Base-by-base conservation (phyloP, 2,797 vertebrate genomes). In the Ctenopoma multispine region DNA sequence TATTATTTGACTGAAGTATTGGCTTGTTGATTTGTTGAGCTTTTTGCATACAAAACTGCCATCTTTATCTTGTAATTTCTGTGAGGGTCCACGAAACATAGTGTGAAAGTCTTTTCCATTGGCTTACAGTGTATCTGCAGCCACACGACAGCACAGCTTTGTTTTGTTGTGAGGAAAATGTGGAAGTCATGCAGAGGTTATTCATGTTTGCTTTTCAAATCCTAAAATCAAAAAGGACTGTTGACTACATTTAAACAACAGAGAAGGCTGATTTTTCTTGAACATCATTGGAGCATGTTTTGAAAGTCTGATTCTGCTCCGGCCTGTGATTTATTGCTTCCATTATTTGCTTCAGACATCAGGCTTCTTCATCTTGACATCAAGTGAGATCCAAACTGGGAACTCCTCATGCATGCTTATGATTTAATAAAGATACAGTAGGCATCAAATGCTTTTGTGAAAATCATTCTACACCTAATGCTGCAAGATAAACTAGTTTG, bases 191-290 rank as follows among this genome's bases (percentile, higher is more conserved):
- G 23, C 43, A n/a, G 18, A 55, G 50, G 72, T 50, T 3, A 62
- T 63, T 63, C 12, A 47, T 60, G 24, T 36, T 53, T 47, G 49
- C 69, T 69, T 70, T 63, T 24, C 2, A 59, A 34, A 53, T 51
- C 23, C 14, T 15, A 63, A 34, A 63, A 2, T 38, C 4, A 29
- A 10, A 67, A 58, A 68, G 24, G 3, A 34, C 31, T 44, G 8
- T 36, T 20, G 56, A 55, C 51, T 20, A 7, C 5, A 4, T n/a
- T 67, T 31, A 66, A 34, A 48, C 46, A 18, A 20, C 20, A 21
- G 41, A 72, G 55, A 48, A 47, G 49, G 46, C 41, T 38, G 36
- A n/a, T 44, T 55, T 47, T 69, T 38, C 2, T 31, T 67, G 17
- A 55, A n/a, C 23, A 12, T 15, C 24, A 18, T 20, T 36, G 17